phyloP scores from a whole-genome alignment of 1,140 invertebrate genomes.

The Idris sp. region DNA sequence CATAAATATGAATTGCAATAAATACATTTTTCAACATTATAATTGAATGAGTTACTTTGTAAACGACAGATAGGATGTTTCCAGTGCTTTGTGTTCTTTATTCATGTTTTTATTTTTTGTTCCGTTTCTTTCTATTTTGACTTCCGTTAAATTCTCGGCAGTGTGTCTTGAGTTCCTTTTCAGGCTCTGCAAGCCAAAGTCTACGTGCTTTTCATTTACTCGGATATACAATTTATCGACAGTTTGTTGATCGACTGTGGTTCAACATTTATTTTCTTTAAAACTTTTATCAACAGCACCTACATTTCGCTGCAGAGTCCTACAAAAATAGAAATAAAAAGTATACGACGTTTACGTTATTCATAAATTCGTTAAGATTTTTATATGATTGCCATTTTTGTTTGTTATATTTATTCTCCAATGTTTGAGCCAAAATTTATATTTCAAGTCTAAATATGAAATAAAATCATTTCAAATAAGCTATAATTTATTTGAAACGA shows the following conservation, averaged over 20 bases:
- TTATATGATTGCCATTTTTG: too few relatives aligned
- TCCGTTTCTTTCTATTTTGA: conserved; percentile 13
- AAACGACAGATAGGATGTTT: background rate
- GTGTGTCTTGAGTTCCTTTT: conserved; percentile 8
- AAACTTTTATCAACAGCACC: conserved; percentile 17
- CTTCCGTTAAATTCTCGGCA: conserved; percentile 14
- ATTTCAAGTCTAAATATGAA: too few relatives aligned
- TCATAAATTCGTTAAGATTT: too few relatives aligned
- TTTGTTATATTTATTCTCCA: too few relatives aligned
- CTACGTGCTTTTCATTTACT: conserved; percentile 22
- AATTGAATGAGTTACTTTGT: conserved; percentile 6
- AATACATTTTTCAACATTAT: background rate
- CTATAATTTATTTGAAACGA: too few relatives aligned
- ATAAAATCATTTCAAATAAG: too few relatives aligned
- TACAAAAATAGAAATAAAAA: conserved; percentile 1
- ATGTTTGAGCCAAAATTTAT: too few relatives aligned
- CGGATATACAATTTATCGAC: conserved; percentile 25
- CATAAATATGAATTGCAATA: too few relatives aligned
- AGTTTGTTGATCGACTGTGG: conserved; percentile 18
- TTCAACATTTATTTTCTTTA: conserved; percentile 14
- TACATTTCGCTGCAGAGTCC: background rate
- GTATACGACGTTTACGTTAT: too few relatives aligned
- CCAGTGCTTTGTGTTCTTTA: background rate
- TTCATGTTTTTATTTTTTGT: conserved; percentile 3
- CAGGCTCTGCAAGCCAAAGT: conserved; percentile 7